These are phyloP conservation scores for Pachyseris speciosa DNA, from an alignment of 64 coral and sea anemone genomes.

Conservation along the genomic window DNA sequence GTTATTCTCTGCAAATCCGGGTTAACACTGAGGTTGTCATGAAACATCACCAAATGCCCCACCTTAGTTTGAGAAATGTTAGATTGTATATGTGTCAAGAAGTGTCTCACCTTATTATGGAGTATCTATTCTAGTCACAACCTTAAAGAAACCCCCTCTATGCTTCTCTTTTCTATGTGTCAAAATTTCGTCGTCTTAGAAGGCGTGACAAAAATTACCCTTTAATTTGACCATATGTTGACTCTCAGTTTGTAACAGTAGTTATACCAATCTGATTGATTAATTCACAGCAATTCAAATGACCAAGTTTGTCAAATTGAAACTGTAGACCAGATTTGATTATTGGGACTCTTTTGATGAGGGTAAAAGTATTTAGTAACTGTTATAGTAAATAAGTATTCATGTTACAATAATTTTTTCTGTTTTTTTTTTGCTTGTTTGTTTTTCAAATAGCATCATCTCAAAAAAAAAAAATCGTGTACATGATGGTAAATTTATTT, in stretches of 20 bases:
- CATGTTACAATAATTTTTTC: slow-evolving; percentile 37
- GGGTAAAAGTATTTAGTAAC: slow-evolving; percentile 10
- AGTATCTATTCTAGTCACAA: too few relatives aligned
- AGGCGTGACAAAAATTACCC: not conserved
- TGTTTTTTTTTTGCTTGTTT: too few relatives aligned
- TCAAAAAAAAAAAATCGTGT: slow-evolving; percentile 21
- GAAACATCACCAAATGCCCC: too few relatives aligned
- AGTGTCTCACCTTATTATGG: too few relatives aligned
- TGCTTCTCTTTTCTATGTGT: not conserved
- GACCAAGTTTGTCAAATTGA: not conserved
- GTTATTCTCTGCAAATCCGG: too few relatives aligned
- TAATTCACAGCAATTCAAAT: not conserved
- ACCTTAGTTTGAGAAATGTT: too few relatives aligned
- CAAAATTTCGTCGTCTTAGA: not conserved
- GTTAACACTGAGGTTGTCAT: too few relatives aligned
- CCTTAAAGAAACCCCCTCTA: too few relatives aligned
- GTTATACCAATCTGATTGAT: too few relatives aligned
- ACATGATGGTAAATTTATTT: not conserved
- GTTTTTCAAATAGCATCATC: slow-evolving; percentile 9
- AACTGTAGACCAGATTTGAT: not conserved
- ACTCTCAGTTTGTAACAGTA: too few relatives aligned
- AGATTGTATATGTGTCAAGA: too few relatives aligned
- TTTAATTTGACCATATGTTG: not conserved
- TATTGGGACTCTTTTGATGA: not conserved
- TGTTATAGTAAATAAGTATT: not conserved